Conservation (phyloP, 2,113 vertebrate genomes). For the Willisornis vidua region DNA sequence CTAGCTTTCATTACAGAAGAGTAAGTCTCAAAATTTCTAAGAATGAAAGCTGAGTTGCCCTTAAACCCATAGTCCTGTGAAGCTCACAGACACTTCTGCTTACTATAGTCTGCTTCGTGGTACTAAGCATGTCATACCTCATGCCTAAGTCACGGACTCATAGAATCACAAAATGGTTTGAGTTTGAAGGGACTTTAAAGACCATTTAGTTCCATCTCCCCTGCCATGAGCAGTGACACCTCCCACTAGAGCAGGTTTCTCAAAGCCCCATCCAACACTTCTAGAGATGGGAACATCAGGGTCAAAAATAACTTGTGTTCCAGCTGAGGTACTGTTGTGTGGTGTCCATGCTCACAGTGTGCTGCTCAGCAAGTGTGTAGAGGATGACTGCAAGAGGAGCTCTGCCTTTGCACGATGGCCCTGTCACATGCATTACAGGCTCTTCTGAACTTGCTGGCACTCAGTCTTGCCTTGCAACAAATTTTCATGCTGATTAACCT, state of each 20-base stretch:
- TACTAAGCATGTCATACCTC: background rate
- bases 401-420: accelerated
- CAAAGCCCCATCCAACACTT: background rate
- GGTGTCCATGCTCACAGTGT: accelerated
- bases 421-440: no score
- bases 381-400: background rate
- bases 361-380: no score
- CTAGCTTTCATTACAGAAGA: background rate
- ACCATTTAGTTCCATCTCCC: background rate
- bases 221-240: background rate
- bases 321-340: background rate
- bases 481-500: background rate
- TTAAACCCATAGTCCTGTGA: background rate
- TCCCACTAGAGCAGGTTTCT: background rate
- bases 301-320: background rate
- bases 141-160: background rate
- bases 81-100: background rate
- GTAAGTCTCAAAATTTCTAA: background rate
- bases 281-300: background rate
- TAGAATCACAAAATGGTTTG: background rate
- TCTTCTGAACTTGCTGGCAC: background rate
- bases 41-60: background rate
- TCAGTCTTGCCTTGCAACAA: background rate
- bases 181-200: background rate
- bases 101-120: background rate